Percentiles rank a stretch among this genome's conserved stretches.
These are phyloP conservation scores for Echiichthys vipera DNA, from an alignment of 2,797 vertebrate genomes.

Conservation along the genomic window DNA sequence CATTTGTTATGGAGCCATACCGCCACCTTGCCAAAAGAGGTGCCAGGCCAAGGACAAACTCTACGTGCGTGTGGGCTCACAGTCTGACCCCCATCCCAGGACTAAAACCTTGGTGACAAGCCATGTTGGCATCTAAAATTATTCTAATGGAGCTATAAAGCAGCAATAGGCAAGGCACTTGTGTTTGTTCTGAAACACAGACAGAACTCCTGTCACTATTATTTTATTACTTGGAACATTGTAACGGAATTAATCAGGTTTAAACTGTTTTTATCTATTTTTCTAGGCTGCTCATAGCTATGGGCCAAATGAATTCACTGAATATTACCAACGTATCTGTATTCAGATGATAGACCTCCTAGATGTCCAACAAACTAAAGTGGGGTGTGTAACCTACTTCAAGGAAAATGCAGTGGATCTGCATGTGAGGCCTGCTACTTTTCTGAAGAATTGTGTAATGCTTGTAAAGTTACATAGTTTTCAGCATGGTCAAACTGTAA, in stretches of 20 bases:
- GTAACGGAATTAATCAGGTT: slow-evolving; percentile 25
- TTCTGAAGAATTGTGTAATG: background rate
- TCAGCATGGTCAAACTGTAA: slow-evolving; percentile 6
- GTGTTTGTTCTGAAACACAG: slow-evolving; percentile 60
- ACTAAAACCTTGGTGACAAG: slow-evolving; percentile 69
- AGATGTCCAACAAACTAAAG: slow-evolving; percentile 37
- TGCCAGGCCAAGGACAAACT: slow-evolving; percentile 85
- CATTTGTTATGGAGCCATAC: slow-evolving; percentile 83
- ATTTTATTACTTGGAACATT: slow-evolving; percentile 38
- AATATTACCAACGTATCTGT: slow-evolving; percentile 45
- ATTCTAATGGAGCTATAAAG: slow-evolving; percentile 56
- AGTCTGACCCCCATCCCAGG: slow-evolving; percentile 65
- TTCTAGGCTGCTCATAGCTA: slow-evolving; percentile 19
- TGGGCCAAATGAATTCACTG: slow-evolving; percentile 35
- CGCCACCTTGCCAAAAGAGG: slow-evolving; percentile 80
- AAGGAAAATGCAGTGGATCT: slow-evolving; percentile 11
- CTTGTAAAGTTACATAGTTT: slow-evolving; percentile 18
- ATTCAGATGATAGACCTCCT: slow-evolving; percentile 21
- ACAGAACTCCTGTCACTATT: slow-evolving; percentile 39
- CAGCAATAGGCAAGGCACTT: slow-evolving; percentile 38
- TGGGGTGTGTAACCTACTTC: slow-evolving; percentile 55
- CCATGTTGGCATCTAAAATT: slow-evolving; percentile 73
- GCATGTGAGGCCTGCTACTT: slow-evolving; percentile 6
- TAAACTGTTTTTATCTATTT: slow-evolving; percentile 29
- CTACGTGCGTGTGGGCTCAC: slow-evolving; percentile 34